These are phyloP conservation scores for Corbicula japonica DNA, from an alignment of 2,888 invertebrate genomes.

Conservation along the genomic window DNA sequence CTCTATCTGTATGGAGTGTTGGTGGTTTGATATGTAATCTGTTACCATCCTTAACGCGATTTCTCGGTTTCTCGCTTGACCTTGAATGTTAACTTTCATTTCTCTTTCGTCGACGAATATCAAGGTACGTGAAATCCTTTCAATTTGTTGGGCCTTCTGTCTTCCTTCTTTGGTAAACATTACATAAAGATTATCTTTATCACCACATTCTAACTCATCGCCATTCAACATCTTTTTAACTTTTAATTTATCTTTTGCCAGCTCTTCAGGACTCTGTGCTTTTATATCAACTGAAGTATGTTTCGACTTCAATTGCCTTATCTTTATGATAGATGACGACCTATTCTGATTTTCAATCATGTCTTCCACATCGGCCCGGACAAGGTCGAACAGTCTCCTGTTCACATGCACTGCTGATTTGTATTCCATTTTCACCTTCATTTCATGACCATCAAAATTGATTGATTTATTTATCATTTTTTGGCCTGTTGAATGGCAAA, in stretches of 20 bases:
- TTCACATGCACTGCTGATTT: constrained; percentile 55
- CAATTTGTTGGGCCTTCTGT: constrained; percentile 49
- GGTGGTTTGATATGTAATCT: constrained; percentile 43
- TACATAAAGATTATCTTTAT: constrained; percentile 19
- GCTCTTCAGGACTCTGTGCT: constrained; percentile 44
- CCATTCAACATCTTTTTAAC: constrained; percentile 63
- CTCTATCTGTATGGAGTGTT: constrained; percentile 26
- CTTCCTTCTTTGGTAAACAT: constrained; percentile 65
- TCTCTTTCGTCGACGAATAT: constrained; percentile 63
- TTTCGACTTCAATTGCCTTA: constrained; percentile 48
- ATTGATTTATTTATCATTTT: not conserved
- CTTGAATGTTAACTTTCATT: constrained; percentile 65
- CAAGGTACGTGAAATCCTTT: constrained; percentile 44
- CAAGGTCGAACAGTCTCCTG: constrained; percentile 50
- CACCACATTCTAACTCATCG: constrained; percentile 53
- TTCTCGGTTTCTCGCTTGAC: constrained; percentile 32
- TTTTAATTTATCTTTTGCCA: constrained; percentile 51
- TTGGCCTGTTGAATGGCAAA: constrained; percentile 62
- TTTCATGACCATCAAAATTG: constrained; percentile 6
- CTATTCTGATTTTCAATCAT: constrained; percentile 23
- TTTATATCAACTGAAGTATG: constrained; percentile 60
- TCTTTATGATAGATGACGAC: constrained; percentile 8
- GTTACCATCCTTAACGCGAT: constrained; percentile 47
- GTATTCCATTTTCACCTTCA: constrained; percentile 40
- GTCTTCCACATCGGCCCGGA: constrained; percentile 49